Percentiles rank a stretch among this genome's conserved stretches.
Conservation (phyloP, 2,888 invertebrate species). For the Cheilosia soror region DNA sequence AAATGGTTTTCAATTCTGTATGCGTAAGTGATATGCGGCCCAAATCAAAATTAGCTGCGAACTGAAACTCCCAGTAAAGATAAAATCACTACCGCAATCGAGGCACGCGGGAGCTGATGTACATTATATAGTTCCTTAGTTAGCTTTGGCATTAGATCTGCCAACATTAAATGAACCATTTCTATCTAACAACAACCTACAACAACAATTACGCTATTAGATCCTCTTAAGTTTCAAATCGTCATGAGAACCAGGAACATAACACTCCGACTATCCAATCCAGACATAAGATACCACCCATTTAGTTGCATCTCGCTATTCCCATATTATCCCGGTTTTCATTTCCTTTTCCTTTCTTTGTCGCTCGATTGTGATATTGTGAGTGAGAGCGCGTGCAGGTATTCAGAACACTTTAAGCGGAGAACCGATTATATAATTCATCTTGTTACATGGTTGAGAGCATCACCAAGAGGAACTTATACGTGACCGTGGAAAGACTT, state of each 20-base stretch:
- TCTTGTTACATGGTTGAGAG: conserved; percentile 12
- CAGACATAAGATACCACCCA: conserved; percentile 26
- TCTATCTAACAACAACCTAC: too few relatives aligned
- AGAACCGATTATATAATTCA: conserved; percentile 22
- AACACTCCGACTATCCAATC: not conserved
- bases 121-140: too few relatives aligned
- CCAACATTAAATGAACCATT: too few relatives aligned
- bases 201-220: too few relatives aligned
- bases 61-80: too few relatives aligned
- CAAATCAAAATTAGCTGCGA: too few relatives aligned
- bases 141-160: too few relatives aligned
- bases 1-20: too few relatives aligned
- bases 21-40: too few relatives aligned
- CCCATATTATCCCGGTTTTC: not conserved
- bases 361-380: too few relatives aligned
- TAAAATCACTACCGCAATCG: too few relatives aligned
- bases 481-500: conserved; percentile 41
- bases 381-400: conserved; percentile 31
- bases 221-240: not conserved
- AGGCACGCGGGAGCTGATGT: too few relatives aligned
- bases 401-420: conserved; percentile 45
- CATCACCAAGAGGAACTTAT: conserved; percentile 8
- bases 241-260: conserved; percentile 31
- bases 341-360: conserved; percentile 2
- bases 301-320: not conserved